Evolutionary conservation across 2,888 invertebrate species (phyloP), one percentile per base, ranked within the genome.

Genomic region (Digitonthophagus gazella): DNA sequence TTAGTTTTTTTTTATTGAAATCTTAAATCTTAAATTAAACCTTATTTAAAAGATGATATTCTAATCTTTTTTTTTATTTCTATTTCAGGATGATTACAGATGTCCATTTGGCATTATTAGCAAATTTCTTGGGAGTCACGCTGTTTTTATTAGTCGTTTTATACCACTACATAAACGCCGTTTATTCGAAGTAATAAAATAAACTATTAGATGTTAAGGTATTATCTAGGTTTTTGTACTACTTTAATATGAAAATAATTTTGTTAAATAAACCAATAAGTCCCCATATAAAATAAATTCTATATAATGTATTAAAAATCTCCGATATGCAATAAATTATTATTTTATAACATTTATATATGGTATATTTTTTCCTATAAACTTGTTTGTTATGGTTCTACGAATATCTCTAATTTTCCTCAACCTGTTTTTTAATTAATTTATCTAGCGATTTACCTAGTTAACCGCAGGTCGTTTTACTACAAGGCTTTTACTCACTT

Each of bases 101-200:
- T 81, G 92, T 98, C 57, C 98, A 98, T 84, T 84, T 98, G 75
- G 97, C 97, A 0, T 91, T 98, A 69, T 96, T 98, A 85, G 95
- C 97, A 74, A 98, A 98, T 83, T 92, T 97, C 73, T 84, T 98
- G 74, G 98, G 98, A 73, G 96, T 98, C 1, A 92, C 94, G 0
- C 85, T 95, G 55, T 95, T 98, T 79, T 87, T 98, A 65, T 84
- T 98, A 75, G 97, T 98, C n/a, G 96, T 98, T 64, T 85, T 97
- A 1, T 98, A 96, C 81, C 98, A 98, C 80, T 98, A 98, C 80
- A 95, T 98, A 67, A 92, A 94, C 75, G 96, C 95, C 0, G 96
- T 93, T 80, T 89, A 89, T 78, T 84, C 88, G 0, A 90, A 89
- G 83, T 88, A 79, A 83, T 18, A 61, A 16, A 58, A 61, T 61